These are phyloP conservation scores for Thunnus albacares DNA, from an alignment of 2,797 vertebrate genomes.

Conservation along the genomic window DNA sequence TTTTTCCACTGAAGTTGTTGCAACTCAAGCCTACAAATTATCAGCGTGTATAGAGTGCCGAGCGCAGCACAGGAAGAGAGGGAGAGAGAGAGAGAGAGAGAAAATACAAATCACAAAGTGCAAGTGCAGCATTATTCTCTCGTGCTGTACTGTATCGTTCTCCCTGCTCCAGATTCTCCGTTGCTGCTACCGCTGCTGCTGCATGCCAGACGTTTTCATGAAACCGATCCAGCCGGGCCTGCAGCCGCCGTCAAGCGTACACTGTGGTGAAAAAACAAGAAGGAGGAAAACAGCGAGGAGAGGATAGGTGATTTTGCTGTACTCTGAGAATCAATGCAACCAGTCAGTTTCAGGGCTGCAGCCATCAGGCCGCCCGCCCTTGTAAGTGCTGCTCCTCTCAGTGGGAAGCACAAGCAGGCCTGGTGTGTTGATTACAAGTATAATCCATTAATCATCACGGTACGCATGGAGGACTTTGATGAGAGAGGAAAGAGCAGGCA, in stretches of 20 bases:
- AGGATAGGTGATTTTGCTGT: conserved; percentile 6
- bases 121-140: conserved; percentile 61
- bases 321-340: conserved; percentile 39
- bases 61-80: conserved; percentile 37
- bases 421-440: conserved; percentile 66
- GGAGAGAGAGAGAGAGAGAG: conserved; percentile 14
- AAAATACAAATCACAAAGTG: conserved; percentile 60
- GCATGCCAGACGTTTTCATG: conserved; percentile 36
- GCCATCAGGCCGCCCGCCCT: conserved; percentile 27
- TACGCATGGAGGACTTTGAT: conserved; percentile 61
- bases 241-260: neutral
- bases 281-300: neutral
- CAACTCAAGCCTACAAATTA: conserved; percentile 54
- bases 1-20: conserved; percentile 41
- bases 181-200: conserved; percentile 23
- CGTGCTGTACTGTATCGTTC: conserved; percentile 26
- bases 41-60: conserved; percentile 56
- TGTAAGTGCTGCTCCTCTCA: conserved; percentile 38
- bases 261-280: conserved; percentile 5
- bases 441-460: conserved; percentile 74
- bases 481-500: conserved; percentile 53
- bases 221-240: conserved; percentile 35
- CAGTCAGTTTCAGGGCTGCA: conserved; percentile 19
- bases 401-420: conserved; percentile 51
- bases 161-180: conserved; percentile 51